Evolutionary conservation across 2,797 vertebrate species (phyloP).

Genomic region (Merluccius polli): DNA sequence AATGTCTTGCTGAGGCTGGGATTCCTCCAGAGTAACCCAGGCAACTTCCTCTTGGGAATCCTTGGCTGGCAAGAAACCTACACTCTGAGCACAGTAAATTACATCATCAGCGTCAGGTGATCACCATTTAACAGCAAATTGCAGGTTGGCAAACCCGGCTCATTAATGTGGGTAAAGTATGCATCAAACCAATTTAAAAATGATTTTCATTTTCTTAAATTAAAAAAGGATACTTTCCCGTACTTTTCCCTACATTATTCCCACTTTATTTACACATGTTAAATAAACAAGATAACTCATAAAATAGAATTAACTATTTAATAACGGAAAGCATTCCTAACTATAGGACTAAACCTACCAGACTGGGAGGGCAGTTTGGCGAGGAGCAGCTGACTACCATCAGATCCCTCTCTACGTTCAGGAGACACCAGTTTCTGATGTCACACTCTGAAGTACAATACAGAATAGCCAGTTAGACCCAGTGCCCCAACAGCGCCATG

Average conservation of each 20-base stretch:
- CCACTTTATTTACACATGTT: background rate
- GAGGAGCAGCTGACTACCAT: conserved; percentile 89
- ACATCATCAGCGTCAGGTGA: background rate
- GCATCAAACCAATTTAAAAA: too few species aligned
- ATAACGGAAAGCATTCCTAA: background rate
- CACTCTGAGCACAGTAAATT: conserved; percentile 72
- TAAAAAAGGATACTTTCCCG: too few species aligned
- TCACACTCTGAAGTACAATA: conserved; percentile 59
- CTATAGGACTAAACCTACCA: conserved; percentile 71
- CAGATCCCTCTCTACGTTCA: conserved; percentile 83
- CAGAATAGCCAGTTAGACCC: conserved; percentile 20
- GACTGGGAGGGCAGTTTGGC: conserved; percentile 81
- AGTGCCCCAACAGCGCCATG: background rate
- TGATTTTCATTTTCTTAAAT: too few species aligned
- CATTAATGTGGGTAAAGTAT: too few species aligned
- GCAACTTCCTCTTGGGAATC: conserved; percentile 71
- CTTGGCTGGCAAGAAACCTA: conserved; percentile 80
- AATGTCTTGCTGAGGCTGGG: conserved; percentile 73
- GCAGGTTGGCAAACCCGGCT: too few species aligned
- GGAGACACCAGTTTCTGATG: conserved; percentile 83
- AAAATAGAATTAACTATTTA: background rate
- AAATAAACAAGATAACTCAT: background rate
- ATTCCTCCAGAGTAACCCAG: conserved; percentile 89
- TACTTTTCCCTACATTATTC: background rate
- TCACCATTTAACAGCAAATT: background rate